These are phyloP conservation scores for Ophiodon elongatus DNA, from an alignment of 2,113 vertebrate genomes.

Conservation along the genomic window DNA sequence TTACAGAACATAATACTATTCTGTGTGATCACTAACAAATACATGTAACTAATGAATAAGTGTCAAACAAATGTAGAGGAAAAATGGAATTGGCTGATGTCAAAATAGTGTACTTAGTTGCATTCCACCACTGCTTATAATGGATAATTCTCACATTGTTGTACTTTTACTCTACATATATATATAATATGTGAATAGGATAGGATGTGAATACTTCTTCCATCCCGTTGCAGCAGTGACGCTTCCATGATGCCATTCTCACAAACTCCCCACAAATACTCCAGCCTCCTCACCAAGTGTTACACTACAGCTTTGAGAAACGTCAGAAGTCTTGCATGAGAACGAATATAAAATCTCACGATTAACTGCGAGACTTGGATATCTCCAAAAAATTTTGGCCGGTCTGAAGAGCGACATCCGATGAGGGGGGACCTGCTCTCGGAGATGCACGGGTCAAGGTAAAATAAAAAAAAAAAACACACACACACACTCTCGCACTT, in stretches of 20 bases:
- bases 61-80: not conserved
- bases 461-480: constrained; percentile 48
- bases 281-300: constrained; percentile 10
- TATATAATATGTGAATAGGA: not conserved
- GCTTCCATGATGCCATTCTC: not conserved
- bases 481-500: not conserved
- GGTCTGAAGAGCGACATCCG: constrained; percentile 78
- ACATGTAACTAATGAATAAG: not conserved
- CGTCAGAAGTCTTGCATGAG: constrained; percentile 68
- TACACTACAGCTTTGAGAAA: constrained; percentile 59
- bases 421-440: constrained; percentile 53
- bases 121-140: not conserved
- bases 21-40: not conserved
- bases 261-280: not conserved
- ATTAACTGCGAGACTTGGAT: constrained; percentile 78
- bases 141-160: too few relatives aligned
- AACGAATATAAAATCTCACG: constrained; percentile 74
- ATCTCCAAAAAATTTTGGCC: constrained; percentile 62
- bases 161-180: not conserved
- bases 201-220: not conserved
- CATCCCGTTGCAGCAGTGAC: not conserved
- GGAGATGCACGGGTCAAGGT: constrained; percentile 72
- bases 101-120: not conserved
- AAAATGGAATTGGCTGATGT: not conserved
- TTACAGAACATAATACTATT: not conserved